phyloP scores from a whole-genome alignment of 1,140 invertebrate genomes.

The Pseudomyrmex sp. region DNA sequence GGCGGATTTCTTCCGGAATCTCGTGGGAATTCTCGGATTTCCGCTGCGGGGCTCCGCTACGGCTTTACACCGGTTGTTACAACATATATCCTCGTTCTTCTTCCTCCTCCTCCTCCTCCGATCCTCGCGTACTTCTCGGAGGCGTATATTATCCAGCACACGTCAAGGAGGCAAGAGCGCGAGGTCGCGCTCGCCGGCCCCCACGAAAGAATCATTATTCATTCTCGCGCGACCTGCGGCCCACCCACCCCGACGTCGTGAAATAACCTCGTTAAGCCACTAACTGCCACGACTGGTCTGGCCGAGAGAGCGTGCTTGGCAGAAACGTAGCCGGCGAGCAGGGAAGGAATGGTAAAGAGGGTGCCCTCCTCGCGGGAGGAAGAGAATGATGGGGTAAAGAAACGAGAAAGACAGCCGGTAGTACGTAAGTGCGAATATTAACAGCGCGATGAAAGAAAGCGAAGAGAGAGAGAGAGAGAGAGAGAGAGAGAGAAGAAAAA shows the following conservation, averaged over 20 bases:
- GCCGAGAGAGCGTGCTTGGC: conserved; percentile 43
- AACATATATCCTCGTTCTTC: conserved; percentile 68
- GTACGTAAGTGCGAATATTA: conserved; percentile 46
- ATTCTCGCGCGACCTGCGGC: conserved; percentile 78
- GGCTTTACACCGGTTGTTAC: conserved; percentile 23
- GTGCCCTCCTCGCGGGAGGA: background rate
- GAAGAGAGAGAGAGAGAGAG: background rate
- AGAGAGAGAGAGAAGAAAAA: conserved; percentile 2
- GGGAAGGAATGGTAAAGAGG: conserved; percentile 26
- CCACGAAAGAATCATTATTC: conserved; percentile 85
- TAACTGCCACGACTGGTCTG: conserved; percentile 72
- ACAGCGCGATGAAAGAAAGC: conserved; percentile 7
- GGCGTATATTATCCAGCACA: conserved; percentile 85
- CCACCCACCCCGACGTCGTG: conserved; percentile 70
- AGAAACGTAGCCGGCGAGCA: background rate
- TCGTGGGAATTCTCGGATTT: conserved; percentile 57
- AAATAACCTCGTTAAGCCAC: conserved; percentile 80
- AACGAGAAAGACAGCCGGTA: background rate
- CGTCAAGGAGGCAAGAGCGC: conserved; percentile 42
- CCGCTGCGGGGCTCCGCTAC: conserved; percentile 33
- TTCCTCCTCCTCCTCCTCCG: conserved; percentile 54
- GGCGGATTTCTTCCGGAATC: conserved; percentile 50
- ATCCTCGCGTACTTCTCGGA: conserved; percentile 84
- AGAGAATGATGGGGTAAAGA: conserved; percentile 18
- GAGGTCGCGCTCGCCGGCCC: conserved; percentile 71